phyloP scores from a whole-genome alignment of 2,113 vertebrate species.

The Setophaga kirtlandii region DNA sequence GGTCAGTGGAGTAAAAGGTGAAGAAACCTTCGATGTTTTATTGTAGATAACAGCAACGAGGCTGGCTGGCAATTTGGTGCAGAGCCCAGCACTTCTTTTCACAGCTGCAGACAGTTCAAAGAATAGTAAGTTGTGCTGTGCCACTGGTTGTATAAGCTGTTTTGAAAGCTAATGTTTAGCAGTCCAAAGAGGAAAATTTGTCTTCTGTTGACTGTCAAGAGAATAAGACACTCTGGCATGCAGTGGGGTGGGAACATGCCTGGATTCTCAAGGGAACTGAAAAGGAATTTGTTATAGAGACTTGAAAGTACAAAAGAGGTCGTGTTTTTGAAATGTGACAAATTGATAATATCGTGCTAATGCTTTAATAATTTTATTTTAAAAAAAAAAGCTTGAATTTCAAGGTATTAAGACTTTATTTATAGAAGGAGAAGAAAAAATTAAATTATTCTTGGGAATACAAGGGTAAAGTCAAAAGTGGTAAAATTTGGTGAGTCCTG shows the following conservation, averaged over 20 bases:
- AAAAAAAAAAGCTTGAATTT: neutral
- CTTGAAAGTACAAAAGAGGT: neutral
- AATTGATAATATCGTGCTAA: neutral
- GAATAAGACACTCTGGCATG: neutral
- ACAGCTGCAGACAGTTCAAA: neutral
- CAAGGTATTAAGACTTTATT: neutral
- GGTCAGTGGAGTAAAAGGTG: neutral
- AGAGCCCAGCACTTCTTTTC: constrained; percentile 14
- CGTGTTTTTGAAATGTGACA: neutral
- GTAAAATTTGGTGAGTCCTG: neutral
- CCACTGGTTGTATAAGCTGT: neutral
- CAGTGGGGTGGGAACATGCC: neutral
- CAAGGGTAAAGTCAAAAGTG: neutral
- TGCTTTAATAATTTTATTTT: neutral
- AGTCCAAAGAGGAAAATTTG: neutral
- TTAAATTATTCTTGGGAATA: neutral
- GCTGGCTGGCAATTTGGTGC: neutral
- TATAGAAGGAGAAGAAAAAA: neutral
- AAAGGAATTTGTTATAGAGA: neutral
- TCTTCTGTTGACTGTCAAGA: neutral
- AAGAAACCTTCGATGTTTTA: neutral
- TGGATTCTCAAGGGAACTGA: constrained; percentile 9
- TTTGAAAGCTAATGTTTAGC: neutral
- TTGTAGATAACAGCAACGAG: neutral
- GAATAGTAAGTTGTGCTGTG: neutral